These are phyloP conservation scores for Lophius americanus DNA, from an alignment of 2,797 vertebrate species.

Conservation along the genomic window DNA sequence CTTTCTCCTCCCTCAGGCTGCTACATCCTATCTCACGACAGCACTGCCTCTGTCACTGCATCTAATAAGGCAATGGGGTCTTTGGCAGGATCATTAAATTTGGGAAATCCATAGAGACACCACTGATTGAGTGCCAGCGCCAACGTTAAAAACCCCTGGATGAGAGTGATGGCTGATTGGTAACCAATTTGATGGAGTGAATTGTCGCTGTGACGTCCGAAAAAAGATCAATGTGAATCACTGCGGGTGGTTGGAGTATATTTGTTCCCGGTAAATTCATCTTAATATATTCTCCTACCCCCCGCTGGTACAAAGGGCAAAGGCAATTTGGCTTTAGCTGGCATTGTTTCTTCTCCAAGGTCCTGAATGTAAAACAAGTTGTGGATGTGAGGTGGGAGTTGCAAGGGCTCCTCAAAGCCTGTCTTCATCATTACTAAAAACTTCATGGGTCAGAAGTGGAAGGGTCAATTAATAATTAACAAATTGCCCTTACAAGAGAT, in stretches of 20 bases:
- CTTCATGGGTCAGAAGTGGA: constrained; percentile 50
- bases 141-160: constrained; percentile 44
- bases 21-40: constrained; percentile 22
- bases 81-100: constrained; percentile 75
- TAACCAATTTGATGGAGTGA: constrained; percentile 62
- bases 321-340: constrained; percentile 41
- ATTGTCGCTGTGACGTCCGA: constrained; percentile 46
- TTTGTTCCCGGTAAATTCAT: constrained; percentile 51
- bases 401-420: constrained; percentile 42
- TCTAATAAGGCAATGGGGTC: constrained; percentile 79
- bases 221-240: constrained; percentile 51
- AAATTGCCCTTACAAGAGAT: constrained; percentile 53
- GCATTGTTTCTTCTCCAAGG: constrained; percentile 52
- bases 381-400: background rate
- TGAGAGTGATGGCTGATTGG: constrained; percentile 64
- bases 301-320: constrained; percentile 50
- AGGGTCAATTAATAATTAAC: constrained; percentile 70
- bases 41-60: constrained; percentile 36
- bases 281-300: constrained; percentile 43
- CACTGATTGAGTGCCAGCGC: constrained; percentile 59
- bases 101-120: constrained; percentile 62
- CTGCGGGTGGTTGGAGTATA: constrained; percentile 22
- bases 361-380: constrained; percentile 36
- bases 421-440: constrained; percentile 40
- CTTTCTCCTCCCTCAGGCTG: constrained; percentile 32